Base-by-base conservation (phyloP, 2,797 vertebrate species). In the Thunnus albacares region DNA sequence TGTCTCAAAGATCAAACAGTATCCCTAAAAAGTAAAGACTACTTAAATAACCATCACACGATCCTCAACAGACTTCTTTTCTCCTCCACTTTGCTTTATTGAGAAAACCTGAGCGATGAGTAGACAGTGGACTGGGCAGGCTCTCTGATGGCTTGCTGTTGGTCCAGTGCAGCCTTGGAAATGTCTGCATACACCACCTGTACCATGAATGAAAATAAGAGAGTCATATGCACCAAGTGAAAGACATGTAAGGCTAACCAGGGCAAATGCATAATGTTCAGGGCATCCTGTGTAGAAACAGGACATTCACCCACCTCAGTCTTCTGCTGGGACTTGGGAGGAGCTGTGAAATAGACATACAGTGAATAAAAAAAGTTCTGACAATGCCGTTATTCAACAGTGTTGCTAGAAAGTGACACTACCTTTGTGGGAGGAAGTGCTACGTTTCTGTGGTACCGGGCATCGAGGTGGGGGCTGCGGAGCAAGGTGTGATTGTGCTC, bases 161-260 rank as follows among this genome's bases (percentile, higher is more conserved):
- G 70, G 52, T 22, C 49, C 15, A 84, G 73, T 47, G 71, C 75
- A 38, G 77, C 75, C 63, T 91, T 47, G 30, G 86, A 78, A 62
- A 96, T 75, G 18, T 87, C 90, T 77, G 94, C 87, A 51, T 95
- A 96, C 80, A 93, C 84, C 71, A 94, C 82, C 94, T 95, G 81
- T n/a, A 75, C 87, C 55, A 47, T 52, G 8, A 57, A 68, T 24
- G 2, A 51, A 51, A 51, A 17, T 17, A 43, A 43, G n/a, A 33
- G 18, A 6, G n/a, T 41, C 22, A 67, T 5, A 20, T 22, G 11
- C 18, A 56, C 6, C 15, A 17, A 35, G 6, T 30, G 18, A 2
- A 33, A 17, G 43, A 6, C 15, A 28, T 4, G 24, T 66, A 56
- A 52, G 24, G 8, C 5, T 38, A 3, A 18, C 11, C 55, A 60